A percentile compares a stretch with the other conserved stretches of the same genome.
phyloP scores from a whole-genome alignment of 2,797 vertebrate genomes.

The Myotis myotis region DNA sequence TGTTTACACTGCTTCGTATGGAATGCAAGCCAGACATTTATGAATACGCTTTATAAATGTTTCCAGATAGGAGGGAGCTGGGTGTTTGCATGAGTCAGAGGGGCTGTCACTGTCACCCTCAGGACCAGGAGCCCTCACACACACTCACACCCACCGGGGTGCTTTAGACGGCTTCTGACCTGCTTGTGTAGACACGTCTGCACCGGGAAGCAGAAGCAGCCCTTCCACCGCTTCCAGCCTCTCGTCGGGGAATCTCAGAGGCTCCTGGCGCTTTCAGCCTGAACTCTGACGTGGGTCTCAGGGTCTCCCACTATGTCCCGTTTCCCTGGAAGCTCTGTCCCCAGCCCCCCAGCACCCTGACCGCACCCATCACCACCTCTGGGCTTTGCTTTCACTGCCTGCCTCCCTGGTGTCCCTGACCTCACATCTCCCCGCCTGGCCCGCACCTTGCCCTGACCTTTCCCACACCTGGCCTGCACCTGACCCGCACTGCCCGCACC shows the following conservation, averaged over 20 bases:
- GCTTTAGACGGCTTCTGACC: neutral
- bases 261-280: neutral
- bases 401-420: too few species aligned
- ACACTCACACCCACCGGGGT: neutral
- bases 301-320: neutral
- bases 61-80: neutral
- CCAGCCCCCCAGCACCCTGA: neutral
- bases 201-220: neutral
- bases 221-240: neutral
- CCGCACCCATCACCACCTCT: accelerated
- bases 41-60: constrained; percentile 20
- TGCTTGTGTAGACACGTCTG: neutral
- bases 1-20: constrained; percentile 39
- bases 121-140: neutral
- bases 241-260: too few species aligned
- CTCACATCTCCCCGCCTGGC: too few species aligned
- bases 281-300: neutral
- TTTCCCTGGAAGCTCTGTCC: neutral
- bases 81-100: neutral
- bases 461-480: neutral
- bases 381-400: neutral
- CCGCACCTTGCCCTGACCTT: neutral
- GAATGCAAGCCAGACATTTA: neutral
- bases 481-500: too few species aligned
- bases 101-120: neutral